Evolutionary conservation across 2,113 vertebrate species (phyloP).

Genomic region (Holacanthus passer): DNA sequence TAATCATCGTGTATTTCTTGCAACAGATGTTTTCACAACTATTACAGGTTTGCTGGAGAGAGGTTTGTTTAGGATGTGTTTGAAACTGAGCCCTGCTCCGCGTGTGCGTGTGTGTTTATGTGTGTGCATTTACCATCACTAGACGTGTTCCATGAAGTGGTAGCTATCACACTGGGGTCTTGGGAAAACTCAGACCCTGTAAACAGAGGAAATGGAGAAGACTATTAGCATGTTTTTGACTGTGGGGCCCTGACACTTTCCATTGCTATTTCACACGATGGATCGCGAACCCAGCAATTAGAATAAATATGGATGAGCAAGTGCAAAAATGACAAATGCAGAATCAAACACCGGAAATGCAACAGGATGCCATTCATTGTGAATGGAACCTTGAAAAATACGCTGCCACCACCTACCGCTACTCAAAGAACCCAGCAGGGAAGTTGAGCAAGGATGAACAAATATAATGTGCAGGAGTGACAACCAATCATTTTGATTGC

Average conservation of each 20-base stretch:
- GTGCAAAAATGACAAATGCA: background rate
- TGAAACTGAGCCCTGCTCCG: background rate
- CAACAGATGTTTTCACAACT: constrained; percentile 30
- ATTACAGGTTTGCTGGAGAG: background rate
- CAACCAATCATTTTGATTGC: background rate
- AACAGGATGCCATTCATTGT: background rate
- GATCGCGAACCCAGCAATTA: background rate
- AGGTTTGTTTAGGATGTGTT: background rate
- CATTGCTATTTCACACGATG: background rate
- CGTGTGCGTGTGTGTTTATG: constrained; percentile 11
- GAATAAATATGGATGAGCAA: background rate
- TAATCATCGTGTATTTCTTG: background rate
- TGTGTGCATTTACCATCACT: constrained; percentile 85
- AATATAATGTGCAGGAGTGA: background rate
- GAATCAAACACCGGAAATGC: background rate
- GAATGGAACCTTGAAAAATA: background rate
- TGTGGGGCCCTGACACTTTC: background rate
- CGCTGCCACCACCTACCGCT: background rate
- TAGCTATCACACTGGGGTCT: constrained; percentile 88
- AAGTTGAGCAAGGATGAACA: background rate
- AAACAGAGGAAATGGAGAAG: constrained; percentile 69
- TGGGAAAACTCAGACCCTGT: constrained; percentile 89
- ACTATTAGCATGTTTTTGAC: constrained; percentile 27
- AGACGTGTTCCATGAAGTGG: constrained; percentile 91
- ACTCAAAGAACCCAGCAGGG: background rate